Evolutionary conservation across 2,797 vertebrate species (phyloP), one percentile per base, ranked within the genome.

Genomic region (Hybognathus amarus): DNA sequence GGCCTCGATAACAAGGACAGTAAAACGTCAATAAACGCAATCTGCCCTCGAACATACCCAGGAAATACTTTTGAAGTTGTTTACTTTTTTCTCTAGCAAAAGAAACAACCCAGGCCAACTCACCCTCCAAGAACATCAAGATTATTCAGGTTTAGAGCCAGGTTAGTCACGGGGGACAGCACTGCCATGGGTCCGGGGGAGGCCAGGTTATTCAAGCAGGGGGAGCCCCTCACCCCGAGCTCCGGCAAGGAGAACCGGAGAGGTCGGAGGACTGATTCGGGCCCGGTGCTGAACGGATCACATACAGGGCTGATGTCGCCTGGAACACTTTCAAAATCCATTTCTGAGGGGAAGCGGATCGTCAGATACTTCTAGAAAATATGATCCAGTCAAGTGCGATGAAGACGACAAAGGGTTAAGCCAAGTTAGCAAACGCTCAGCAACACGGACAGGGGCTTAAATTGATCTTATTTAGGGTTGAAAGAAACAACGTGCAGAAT

Each of bases 91-190:
- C 24, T 17, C 22, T 17, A 80, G 0, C 9, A 42, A 71, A 45
- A 30, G 56, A 61, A 66, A 63, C 1, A n/a, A 36, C 5, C 1
- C 1, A 27, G 2, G 10, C 52, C 18, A 11, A 78, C 84, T 86
- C 73, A 98, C 97, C 94, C 95, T 89, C 95, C 97, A 40, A 97
- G 96, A 38, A 92, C 94, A 6, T 88, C 89, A 36, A 97, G 93
- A 71, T 95, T 96, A 91, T 94, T 92, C 96, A 98, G 93, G 87
- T 96, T 97, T 87, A 95, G 89, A 22, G 97, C 92, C 83, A 97
- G 83, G 79, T 94, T 95, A 77, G 96, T 96, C 88, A 97, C 95
- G 18, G 97, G 97, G 27, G 96, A 97, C 40, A 97, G 88, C 9
- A 96, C 94, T 0, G 90, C 83, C 0, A 89, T 33, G 10, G 90